A percentile compares a stretch with the other conserved stretches of the same genome.
phyloP scores from a whole-genome alignment of 2,113 vertebrate species.

The Peromyscus polionotus region DNA sequence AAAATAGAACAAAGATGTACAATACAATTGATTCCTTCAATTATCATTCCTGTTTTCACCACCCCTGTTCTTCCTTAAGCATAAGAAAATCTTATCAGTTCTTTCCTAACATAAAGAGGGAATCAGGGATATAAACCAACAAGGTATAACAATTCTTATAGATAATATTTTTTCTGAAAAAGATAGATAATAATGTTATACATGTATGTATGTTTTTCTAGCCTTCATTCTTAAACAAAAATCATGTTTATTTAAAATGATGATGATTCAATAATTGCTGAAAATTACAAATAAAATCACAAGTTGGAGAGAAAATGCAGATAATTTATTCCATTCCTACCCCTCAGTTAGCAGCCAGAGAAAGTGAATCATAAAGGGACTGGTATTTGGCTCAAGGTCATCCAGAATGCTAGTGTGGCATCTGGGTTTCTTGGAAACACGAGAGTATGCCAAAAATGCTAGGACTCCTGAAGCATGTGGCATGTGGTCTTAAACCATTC shows the following conservation, averaged over 20 bases:
- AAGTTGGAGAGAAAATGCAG: not conserved
- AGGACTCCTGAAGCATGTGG: constrained; percentile 40
- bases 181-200: not conserved
- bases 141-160: not conserved
- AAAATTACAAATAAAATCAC: constrained; percentile 4
- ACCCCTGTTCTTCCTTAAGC: not conserved
- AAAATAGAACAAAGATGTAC: not conserved
- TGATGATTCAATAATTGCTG: not conserved
- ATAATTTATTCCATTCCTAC: not conserved
- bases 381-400: constrained; percentile 56
- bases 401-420: not conserved
- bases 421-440: constrained; percentile 51
- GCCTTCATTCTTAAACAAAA: not conserved
- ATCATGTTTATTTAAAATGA: constrained; percentile 23
- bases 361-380: constrained; percentile 14
- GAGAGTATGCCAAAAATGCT: constrained; percentile 62
- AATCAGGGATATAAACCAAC: not conserved
- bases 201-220: not conserved
- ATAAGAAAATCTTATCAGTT: not conserved
- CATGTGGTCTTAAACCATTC: not conserved
- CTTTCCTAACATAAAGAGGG: not conserved
- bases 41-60: not conserved
- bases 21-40: not conserved
- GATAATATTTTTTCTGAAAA: not conserved
- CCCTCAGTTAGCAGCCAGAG: not conserved